Base-by-base conservation (phyloP, 1,140 invertebrate species). In the Drosophila orosa region DNA sequence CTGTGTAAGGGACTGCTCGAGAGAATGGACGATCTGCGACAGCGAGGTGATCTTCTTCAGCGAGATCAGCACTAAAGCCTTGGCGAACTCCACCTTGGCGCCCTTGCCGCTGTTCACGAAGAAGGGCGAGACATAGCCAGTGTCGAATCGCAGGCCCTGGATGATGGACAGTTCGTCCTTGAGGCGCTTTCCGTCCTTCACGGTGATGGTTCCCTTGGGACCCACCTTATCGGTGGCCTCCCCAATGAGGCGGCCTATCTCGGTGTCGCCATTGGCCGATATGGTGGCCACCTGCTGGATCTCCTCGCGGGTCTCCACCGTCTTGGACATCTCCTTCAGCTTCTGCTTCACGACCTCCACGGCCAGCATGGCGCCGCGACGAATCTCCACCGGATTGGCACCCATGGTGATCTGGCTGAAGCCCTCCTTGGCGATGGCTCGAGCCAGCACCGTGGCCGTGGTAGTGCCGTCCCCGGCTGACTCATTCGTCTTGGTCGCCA, bases 261-360 rank as follows among this genome's bases (percentile, higher is more conserved):
- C 94, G 13, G 93, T 94, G 92, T 99, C 99, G 1, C 99, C 99
- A 93, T 99, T 99, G 0, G 99, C 99, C 4, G 99, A 99, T 74
- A 99, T 99, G 3, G 99, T 99, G 2, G 99, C 99, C 15, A 99
- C 98, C 93, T 99, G 99, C 13, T 98, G 97, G 82, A 99, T 99
- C 93, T 99, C 99, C 92, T 99, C 98, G 0, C 98, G 98, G 4
- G 98, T 99, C 4, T 97, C 98, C 3, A 99, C 98, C 6, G 95
- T 95, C 85, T 97, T 98, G 0, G 98, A 99, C 93, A 99, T 95
- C 24, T 92, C 92, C 91, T 98, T 98, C 22, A 99, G 93, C 78
- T 98, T 95, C 3, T 95, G 95, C 79, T 98, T 98, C 5, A 99
- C 95, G 39, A 93, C 93, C 47, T 99, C 98, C 19, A 99, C 99